These are phyloP conservation scores for Andrena fulva DNA, from an alignment of 2,888 invertebrate genomes.

Conservation along the genomic window DNA sequence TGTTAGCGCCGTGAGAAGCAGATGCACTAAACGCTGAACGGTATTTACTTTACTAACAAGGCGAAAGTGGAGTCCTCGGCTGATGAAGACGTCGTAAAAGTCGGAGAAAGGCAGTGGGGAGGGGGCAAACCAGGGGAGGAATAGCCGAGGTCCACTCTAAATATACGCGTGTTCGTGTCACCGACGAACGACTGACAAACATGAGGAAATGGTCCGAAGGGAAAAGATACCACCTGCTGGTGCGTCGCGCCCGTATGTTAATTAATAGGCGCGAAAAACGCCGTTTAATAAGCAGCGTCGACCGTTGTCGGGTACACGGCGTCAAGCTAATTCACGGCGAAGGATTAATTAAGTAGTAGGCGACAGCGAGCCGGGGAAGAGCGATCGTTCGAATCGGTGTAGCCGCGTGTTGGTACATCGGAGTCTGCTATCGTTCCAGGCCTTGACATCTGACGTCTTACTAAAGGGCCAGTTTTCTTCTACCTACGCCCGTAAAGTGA, in stretches of 20 bases:
- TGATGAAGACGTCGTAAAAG: conserved; percentile 53
- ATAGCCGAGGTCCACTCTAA: conserved; percentile 46
- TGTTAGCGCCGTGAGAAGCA: conserved; percentile 71
- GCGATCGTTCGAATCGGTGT: conserved; percentile 36
- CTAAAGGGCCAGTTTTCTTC: conserved; percentile 51
- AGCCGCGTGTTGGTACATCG: conserved; percentile 52
- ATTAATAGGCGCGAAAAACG: conserved; percentile 71
- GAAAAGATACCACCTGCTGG: conserved; percentile 41
- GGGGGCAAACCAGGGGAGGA: neutral
- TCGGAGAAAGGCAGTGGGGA: neutral
- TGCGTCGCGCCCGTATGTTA: conserved; percentile 40
- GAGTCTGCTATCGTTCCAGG: conserved; percentile 49
- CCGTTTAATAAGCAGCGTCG: conserved; percentile 64
- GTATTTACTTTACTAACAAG: conserved; percentile 73
- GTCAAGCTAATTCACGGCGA: conserved; percentile 55
- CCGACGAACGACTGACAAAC: neutral
- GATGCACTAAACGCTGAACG: conserved; percentile 59
- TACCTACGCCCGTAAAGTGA: conserved; percentile 38
- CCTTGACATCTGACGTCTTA: conserved; percentile 63
- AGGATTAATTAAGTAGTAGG: conserved; percentile 64
- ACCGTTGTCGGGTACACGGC: conserved; percentile 46
- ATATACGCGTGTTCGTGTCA: conserved; percentile 42
- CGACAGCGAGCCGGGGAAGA: conserved; percentile 27
- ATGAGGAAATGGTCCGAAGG: conserved; percentile 35
- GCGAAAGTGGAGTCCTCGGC: conserved; percentile 61